Percentiles rank a stretch among this genome's conserved stretches.
phyloP scores from a whole-genome alignment of 2,888 invertebrate genomes.

The Tipula confusa region DNA sequence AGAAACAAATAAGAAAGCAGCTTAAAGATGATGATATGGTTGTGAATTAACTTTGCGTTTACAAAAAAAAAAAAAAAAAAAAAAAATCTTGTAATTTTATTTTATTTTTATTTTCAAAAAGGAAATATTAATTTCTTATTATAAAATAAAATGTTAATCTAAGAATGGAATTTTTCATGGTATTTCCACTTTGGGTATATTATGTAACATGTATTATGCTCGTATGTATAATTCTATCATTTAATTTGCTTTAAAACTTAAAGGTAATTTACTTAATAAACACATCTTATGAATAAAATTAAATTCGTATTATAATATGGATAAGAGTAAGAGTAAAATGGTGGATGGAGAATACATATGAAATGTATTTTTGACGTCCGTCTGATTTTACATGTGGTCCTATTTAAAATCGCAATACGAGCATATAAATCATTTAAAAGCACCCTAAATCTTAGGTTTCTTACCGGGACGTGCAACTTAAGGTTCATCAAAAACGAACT shows the following conservation, averaged over 20 bases:
- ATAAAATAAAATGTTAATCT: neutral
- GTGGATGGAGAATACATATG: too few species aligned
- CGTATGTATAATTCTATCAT: neutral
- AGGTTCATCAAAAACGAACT: too few species aligned
- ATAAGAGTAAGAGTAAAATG: too few species aligned
- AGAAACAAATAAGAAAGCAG: neutral
- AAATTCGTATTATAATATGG: neutral
- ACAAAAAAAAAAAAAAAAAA: too few species aligned
- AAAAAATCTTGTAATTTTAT: neutral
- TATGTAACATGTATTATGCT: neutral
- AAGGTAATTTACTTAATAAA: conserved; percentile 1
- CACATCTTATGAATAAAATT: neutral
- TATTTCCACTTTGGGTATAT: neutral
- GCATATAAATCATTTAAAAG: too few species aligned
- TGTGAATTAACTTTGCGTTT: conserved; percentile 8
- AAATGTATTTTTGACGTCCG: too few species aligned
- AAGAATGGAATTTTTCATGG: conserved; percentile 13
- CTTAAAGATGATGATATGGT: conserved; percentile 20
- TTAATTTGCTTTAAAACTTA: neutral
- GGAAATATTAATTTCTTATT: conserved; percentile 25
- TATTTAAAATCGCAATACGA: too few species aligned
- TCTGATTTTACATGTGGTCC: too few species aligned
- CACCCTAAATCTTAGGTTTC: too few species aligned
- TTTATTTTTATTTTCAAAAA: neutral
- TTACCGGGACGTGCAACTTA: too few species aligned